Evolutionary conservation across 2,113 vertebrate species (phyloP), one percentile per base, ranked within the genome.

Genomic region (Tringa solitaria): DNA sequence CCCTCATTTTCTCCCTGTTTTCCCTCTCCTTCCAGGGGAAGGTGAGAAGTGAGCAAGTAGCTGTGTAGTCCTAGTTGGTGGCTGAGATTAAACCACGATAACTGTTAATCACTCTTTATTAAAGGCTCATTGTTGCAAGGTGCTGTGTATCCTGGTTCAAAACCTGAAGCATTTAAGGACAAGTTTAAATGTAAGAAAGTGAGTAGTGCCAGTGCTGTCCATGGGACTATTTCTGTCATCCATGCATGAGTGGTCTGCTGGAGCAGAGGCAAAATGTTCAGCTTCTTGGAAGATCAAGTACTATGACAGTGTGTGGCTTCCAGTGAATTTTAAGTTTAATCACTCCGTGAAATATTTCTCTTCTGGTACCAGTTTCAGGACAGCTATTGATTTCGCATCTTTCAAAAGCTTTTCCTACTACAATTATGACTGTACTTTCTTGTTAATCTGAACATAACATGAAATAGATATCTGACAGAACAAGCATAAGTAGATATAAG

Each of bases 341-440:
- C 1, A 0, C 41, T 84, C 21, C 69, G n/a, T 82, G 96, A 95
- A 96, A 83, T 94, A 85, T 91, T 94, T 95, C 61, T 87, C 46
- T 92, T 82, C 45, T 57, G 20, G 9, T 93, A 93, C 53, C 59
- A 87, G 22, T 95, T 94, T 96, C 70, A 91, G 81, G 78, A 89
- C 67, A 93, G 84, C 21, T 97, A 95, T 95, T 96, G 91, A 95
- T 94, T 95, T 96, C 46, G 74, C 37, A 89, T 93, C 41, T 92
- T 89, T 89, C 67, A 61, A 61, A 91, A 82, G 41, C 50, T 93
- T 89, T 93, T 94, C 46, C 46, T 91, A 46, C 67, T 80, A 45
- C 56, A 95, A 80, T 95, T 89, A 85, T 75, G 90, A 80, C 43
- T 51, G 41, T 87, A 43, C 41, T 94, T 95, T 89, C 91, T 86